Percentiles rank a stretch among this genome's conserved stretches.
phyloP scores from a whole-genome alignment of 37 sponge, comb jelly and placozoan species.

The Halisarca cf. caerulea region DNA sequence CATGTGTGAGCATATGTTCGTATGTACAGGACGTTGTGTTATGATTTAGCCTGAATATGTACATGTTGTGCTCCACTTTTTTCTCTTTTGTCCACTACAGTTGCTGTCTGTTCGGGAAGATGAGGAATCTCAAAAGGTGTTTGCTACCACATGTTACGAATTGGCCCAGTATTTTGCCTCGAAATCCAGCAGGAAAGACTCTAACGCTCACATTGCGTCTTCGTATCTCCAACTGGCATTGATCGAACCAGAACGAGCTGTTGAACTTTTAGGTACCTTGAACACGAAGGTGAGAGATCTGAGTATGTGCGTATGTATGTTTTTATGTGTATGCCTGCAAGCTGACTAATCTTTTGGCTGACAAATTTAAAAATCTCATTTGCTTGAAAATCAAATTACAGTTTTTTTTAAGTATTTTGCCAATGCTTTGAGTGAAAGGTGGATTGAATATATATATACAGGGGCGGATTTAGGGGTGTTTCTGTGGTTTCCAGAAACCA shows the following conservation, averaged over 20 bases:
- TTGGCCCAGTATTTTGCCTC: neutral
- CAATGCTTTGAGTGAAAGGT: no score
- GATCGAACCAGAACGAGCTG: neutral
- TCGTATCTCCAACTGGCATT: constrained; percentile 9
- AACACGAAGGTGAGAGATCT: neutral
- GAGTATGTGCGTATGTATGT: no score
- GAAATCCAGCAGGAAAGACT: neutral
- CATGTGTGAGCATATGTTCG: neutral
- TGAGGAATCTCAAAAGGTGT: neutral
- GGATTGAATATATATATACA: no score
- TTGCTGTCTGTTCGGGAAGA: neutral
- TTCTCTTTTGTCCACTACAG: neutral
- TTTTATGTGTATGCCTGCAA: no score
- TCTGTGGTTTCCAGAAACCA: no score
- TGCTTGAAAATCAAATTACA: no score
- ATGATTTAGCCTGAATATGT: no score
- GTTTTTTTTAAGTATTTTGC: no score
- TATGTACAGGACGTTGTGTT: neutral
- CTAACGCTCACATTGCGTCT: neutral
- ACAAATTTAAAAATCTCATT: no score
- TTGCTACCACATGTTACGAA: neutral
- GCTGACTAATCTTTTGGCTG: no score
- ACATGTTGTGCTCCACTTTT: no score
- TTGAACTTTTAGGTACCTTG: neutral
- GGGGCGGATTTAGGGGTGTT: no score